Evolutionary conservation across 2,113 vertebrate genomes (phyloP), one percentile per base, ranked within the genome.

Genomic region (Acinonyx jubatus): DNA sequence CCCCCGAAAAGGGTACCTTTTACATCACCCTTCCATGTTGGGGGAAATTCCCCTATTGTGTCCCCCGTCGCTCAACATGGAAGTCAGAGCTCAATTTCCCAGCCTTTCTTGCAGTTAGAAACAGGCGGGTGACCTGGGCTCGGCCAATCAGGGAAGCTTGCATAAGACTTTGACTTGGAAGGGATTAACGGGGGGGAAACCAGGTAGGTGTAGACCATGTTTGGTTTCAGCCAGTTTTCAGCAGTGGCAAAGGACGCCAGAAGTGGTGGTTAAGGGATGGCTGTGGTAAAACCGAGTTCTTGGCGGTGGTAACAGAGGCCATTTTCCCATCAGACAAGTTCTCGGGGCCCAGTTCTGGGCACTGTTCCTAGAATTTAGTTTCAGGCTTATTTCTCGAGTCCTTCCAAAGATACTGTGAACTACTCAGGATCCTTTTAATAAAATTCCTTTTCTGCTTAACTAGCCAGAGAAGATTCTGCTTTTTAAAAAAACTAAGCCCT

Each of bases 311-410:
- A 97, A 96, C 52, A 94, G 50, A 92, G 71, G 85, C 91, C 65
- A 95, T 96, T 96, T 97, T 97, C 88, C 96, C 93, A 97, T 90
- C 68, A 91, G 63, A 83, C 52, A 95, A 92, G 85, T 89, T 94
- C 96, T 96, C 66, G 25, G 74, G 78, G 78, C 76, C 89, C 79
- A 74, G 3, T 83, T 87, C 89, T 95, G 85, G 89, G 91, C 95
- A 82, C 71, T 91, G 52, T 73, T 96, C 88, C 68, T 92, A 90
- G 74, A 95, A 71, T 80, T 90, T 61, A 94, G 55, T 81, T 78
- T 88, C 36, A 23, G 81, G 78, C 78, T 96, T 94, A 33, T 94
- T 95, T 97, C 82, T 93, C 36, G 19, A 97, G 80, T 14, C 21
- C n/a, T 95, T 79, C 78, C 71, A 91, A 97, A 96, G 93, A 96